phyloP scores from a whole-genome alignment of 2,113 vertebrate genomes.

The Seriola aureovittata region DNA sequence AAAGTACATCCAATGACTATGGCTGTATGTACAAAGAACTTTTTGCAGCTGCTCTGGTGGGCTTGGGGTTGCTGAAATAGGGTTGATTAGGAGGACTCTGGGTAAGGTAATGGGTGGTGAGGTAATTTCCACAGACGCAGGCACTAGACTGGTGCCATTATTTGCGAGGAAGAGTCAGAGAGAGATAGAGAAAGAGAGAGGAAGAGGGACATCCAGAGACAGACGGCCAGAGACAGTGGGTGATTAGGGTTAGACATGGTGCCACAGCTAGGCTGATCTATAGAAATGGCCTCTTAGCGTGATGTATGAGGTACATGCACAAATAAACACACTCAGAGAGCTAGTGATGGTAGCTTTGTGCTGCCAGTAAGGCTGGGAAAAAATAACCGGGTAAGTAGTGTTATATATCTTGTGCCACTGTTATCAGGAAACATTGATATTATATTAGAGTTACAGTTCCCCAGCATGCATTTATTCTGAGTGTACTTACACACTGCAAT shows the following conservation, averaged over 20 bases:
- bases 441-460: slow-evolving; percentile 1
- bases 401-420: slow-evolving; percentile 31
- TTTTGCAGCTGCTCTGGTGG: slow-evolving; percentile 11
- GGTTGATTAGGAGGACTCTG: slow-evolving; percentile 43
- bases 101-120: slow-evolving; percentile 62
- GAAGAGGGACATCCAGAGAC: slow-evolving; percentile 67
- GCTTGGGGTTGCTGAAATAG: slow-evolving; percentile 47
- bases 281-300: slow-evolving; percentile 79
- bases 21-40: slow-evolving; percentile 12
- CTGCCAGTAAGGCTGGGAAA: slow-evolving; percentile 42
- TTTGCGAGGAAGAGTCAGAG: slow-evolving; percentile 49
- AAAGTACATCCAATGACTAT: slow-evolving; percentile 30
- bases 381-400: slow-evolving; percentile 33
- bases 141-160: slow-evolving; percentile 67
- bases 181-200: slow-evolving; percentile 23
- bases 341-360: slow-evolving; percentile 28
- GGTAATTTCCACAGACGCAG: slow-evolving; percentile 60
- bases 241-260: slow-evolving; percentile 80
- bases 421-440: slow-evolving; percentile 41
- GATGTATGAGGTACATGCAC: slow-evolving; percentile 65
- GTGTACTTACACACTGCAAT: slow-evolving; percentile 1
- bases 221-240: slow-evolving; percentile 74
- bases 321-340: slow-evolving; percentile 35
- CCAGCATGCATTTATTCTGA: slow-evolving; percentile 31
- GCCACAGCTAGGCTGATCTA: slow-evolving; percentile 76